Evolutionary conservation across 2,113 vertebrate genomes (phyloP).

Genomic region (Physeter macrocephalus): DNA sequence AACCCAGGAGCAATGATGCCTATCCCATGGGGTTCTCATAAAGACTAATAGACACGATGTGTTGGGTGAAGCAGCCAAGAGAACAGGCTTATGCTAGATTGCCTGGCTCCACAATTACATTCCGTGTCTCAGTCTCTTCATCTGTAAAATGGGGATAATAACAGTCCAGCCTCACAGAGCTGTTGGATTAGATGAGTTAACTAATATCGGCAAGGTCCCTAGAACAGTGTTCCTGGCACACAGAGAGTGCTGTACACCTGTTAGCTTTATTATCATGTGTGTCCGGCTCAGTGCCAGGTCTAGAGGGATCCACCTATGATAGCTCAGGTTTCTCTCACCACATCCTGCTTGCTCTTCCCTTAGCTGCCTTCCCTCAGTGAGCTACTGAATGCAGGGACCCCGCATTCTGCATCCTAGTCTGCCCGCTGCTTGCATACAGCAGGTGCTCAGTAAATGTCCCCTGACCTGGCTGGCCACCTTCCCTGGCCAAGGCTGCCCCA

Average conservation of each 20-base stretch:
- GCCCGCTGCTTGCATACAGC: neutral
- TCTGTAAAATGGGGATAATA: neutral
- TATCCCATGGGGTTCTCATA: no score
- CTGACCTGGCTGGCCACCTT: neutral
- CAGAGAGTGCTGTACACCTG: accelerated
- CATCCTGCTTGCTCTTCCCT: neutral
- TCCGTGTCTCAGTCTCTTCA: neutral
- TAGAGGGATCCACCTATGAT: accelerated
- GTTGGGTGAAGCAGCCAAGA: neutral
- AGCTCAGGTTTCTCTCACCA: neutral
- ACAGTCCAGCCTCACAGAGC: neutral
- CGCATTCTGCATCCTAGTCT: no score
- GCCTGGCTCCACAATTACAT: neutral
- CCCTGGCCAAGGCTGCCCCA: accelerated
- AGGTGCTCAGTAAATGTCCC: neutral
- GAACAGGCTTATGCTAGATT: accelerated
- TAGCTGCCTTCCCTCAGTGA: neutral
- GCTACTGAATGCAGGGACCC: accelerated
- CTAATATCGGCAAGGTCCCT: neutral
- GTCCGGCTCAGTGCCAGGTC: neutral
- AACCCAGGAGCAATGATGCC: neutral
- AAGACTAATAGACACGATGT: accelerated
- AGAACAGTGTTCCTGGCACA: neutral
- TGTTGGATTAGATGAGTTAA: neutral
- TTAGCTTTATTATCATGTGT: neutral